A percentile compares a stretch with the other conserved stretches of the same genome.
These are phyloP conservation scores for Archegozetes longisetosus DNA, from an alignment of 1,140 invertebrate genomes.

Conservation along the genomic window DNA sequence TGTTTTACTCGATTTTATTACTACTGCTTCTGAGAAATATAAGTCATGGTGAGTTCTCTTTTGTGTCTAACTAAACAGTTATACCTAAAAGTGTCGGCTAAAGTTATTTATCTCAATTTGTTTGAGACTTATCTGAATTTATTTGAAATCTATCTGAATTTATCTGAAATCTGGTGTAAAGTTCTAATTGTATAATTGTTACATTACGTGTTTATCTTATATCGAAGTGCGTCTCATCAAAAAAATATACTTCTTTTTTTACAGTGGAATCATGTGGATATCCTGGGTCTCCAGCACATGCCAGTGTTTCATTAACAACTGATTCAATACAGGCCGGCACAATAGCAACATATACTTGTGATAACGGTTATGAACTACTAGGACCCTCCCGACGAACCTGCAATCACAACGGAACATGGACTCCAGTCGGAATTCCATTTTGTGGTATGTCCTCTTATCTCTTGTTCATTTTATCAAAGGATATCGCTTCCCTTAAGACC, in stretches of 20 bases:
- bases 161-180: no score
- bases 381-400: constrained; percentile 65
- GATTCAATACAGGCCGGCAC: constrained; percentile 45
- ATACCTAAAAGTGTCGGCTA: no score
- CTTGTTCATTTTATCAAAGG: constrained; percentile 21
- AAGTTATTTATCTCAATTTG: no score
- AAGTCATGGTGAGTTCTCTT: no score
- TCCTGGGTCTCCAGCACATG: constrained; percentile 83
- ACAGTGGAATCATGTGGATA: constrained; percentile 44
- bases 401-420: constrained; percentile 54
- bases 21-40: no score
- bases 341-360: constrained; percentile 69
- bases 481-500: background rate
- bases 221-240: background rate
- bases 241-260: background rate
- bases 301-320: constrained; percentile 55
- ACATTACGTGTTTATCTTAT: background rate
- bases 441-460: constrained; percentile 58
- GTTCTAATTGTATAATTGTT: background rate
- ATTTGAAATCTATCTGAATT: no score
- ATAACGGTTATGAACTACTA: constrained; percentile 73
- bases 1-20: no score
- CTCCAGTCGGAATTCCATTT: constrained; percentile 79
- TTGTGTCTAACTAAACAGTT: no score
- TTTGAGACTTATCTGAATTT: no score